Evolutionary conservation across 2,113 vertebrate species (phyloP).

Genomic region (Hemibagrus wyckioides): DNA sequence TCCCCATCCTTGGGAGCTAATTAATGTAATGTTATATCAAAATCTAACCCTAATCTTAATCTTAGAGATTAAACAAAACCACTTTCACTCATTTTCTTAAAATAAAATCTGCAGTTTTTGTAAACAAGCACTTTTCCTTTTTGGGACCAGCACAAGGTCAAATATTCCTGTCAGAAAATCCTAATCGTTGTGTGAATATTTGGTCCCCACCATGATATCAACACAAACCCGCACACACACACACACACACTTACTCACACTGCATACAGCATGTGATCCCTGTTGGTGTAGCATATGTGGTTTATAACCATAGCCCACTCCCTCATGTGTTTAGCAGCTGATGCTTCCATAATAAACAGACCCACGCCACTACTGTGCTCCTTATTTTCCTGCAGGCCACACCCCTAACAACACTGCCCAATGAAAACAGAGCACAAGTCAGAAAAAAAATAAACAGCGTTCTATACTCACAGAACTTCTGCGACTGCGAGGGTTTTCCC

Average conservation of each 20-base stretch:
- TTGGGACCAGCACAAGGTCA: not conserved
- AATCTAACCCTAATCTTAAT: not conserved
- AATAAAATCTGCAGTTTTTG: not conserved
- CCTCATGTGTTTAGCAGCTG: slow-evolving; percentile 46
- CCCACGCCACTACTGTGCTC: slow-evolving; percentile 28
- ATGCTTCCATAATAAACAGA: slow-evolving; percentile 33
- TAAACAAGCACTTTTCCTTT: not conserved
- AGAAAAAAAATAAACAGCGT: slow-evolving; percentile 1
- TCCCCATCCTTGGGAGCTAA: not conserved
- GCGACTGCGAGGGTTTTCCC: slow-evolving; percentile 54
- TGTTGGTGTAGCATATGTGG: not conserved
- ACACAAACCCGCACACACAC: slow-evolving; percentile 6
- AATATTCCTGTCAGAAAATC: not conserved
- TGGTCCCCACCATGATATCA: not conserved
- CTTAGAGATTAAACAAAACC: not conserved
- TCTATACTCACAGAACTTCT: slow-evolving; percentile 67
- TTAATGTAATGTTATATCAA: not conserved
- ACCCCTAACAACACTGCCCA: slow-evolving; percentile 17
- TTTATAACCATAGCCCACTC: slow-evolving; percentile 16
- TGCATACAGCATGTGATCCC: slow-evolving; percentile 15
- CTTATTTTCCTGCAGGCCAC: slow-evolving; percentile 16
- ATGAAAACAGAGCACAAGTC: slow-evolving; percentile 16
- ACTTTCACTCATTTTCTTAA: not conserved
- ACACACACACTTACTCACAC: slow-evolving; percentile 18
- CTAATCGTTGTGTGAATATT: not conserved